A percentile compares a stretch with the other conserved stretches of the same genome.
phyloP scores from a whole-genome alignment of 2,797 vertebrate genomes.

The Dicrostonyx torquatus region DNA sequence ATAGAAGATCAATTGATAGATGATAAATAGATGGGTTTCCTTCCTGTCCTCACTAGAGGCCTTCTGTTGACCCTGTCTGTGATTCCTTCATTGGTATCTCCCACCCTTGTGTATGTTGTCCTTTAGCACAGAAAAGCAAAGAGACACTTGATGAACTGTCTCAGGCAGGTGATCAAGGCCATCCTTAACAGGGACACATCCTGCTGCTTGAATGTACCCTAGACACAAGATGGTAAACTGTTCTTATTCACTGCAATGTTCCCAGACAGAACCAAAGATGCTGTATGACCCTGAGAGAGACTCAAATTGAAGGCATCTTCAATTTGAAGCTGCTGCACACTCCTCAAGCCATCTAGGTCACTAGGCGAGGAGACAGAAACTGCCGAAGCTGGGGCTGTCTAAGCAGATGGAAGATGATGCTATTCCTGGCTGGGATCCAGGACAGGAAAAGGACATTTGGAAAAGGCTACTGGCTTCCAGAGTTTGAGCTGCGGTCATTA shows the following conservation, averaged over 20 bases:
- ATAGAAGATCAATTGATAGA: neutral
- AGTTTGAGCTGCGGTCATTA: neutral
- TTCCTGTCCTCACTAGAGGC: neutral
- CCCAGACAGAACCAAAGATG: neutral
- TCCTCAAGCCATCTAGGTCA: neutral
- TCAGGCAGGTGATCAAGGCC: neutral
- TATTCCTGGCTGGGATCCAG: neutral
- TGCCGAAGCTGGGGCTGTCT: rapidly evolving
- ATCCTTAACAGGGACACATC: rapidly evolving
- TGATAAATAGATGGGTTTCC: neutral
- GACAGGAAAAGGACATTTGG: neutral
- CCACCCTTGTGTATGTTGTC: rapidly evolving
- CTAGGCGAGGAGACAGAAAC: too few species aligned
- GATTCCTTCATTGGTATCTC: rapidly evolving
- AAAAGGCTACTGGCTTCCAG: neutral
- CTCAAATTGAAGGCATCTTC: too few species aligned
- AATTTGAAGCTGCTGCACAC: rapidly evolving
- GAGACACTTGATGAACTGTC: rapidly evolving
- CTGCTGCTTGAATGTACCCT: rapidly evolving
- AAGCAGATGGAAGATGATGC: neutral
- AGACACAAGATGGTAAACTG: rapidly evolving
- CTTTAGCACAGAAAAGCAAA: neutral
- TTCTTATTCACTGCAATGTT: rapidly evolving
- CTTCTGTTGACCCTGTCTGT: too few species aligned
- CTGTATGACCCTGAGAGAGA: neutral